A percentile compares a stretch with the other conserved stretches of the same genome.
Evolutionary conservation across 2,113 vertebrate genomes (phyloP).

Genomic region (Saccopteryx leptura): DNA sequence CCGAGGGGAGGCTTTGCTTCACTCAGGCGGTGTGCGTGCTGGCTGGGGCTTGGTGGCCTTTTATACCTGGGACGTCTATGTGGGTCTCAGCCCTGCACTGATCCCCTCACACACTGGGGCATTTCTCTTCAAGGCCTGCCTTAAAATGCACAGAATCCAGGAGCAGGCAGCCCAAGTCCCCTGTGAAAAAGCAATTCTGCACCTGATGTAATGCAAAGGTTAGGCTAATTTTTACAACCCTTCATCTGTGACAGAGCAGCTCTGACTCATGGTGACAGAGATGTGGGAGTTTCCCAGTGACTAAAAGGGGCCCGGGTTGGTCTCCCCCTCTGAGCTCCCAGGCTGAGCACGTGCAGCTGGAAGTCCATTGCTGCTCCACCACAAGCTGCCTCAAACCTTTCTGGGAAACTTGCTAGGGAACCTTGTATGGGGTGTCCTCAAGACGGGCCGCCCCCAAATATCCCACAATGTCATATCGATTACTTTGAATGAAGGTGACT

Average conservation of each 20-base stretch:
- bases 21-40: not conserved
- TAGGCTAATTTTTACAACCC: not conserved
- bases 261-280: not conserved
- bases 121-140: not conserved
- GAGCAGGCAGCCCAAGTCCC: not conserved
- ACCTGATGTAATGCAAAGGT: conserved; percentile 36
- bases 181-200: not conserved
- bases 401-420: not conserved
- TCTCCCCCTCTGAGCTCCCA: not conserved
- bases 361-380: not conserved
- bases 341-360: not conserved
- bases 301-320: not conserved
- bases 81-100: too few species aligned
- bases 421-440: too few species aligned
- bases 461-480: not conserved
- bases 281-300: conserved; percentile 5
- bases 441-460: not conserved
- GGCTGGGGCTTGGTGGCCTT: not conserved
- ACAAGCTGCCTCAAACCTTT: not conserved
- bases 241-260: not conserved
- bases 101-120: not conserved
- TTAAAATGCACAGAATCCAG: not conserved
- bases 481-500: not conserved
- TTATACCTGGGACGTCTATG: not conserved
- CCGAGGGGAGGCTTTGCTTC: conserved; percentile 13